Percentiles rank a stretch among this genome's conserved stretches.
These are phyloP conservation scores for Solen grandis DNA, from an alignment of 1,140 invertebrate species.

Conservation along the genomic window DNA sequence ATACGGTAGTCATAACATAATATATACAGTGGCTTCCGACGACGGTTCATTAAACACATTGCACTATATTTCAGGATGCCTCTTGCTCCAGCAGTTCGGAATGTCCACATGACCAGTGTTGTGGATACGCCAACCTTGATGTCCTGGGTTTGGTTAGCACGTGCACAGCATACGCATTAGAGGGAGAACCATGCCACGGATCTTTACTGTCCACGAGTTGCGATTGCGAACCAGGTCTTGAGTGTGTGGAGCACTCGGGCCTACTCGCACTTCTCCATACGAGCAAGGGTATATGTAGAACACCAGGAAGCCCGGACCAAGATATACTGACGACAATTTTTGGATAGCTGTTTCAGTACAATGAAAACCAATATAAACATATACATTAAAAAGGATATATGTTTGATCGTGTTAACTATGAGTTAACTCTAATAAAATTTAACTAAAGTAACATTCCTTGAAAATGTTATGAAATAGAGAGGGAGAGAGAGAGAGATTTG, in stretches of 20 bases:
- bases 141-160: neutral
- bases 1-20: no score
- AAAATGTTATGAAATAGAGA: no score
- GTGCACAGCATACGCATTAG: neutral
- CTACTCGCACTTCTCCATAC: slow-evolving; percentile 2
- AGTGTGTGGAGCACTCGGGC: slow-evolving; percentile 34
- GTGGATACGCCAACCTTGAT: neutral
- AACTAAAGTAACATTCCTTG: no score
- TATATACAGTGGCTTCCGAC: no score
- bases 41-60: no score
- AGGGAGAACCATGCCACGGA: slow-evolving; percentile 40
- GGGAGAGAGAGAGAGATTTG: no score
- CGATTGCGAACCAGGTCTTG: slow-evolving; percentile 16
- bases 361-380: no score
- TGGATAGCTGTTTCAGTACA: no score
- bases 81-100: slow-evolving; percentile 10
- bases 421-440: no score
- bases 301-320: neutral
- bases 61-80: slow-evolving; percentile 11
- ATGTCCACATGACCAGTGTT: slow-evolving; percentile 44
- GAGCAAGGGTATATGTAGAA: slow-evolving; percentile 28
- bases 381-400: no score
- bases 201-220: slow-evolving; percentile 7
- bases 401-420: no score
- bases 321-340: neutral